These are phyloP conservation scores for Lacanobia wlatinum DNA, from an alignment of 2,888 invertebrate genomes.

Conservation along the genomic window DNA sequence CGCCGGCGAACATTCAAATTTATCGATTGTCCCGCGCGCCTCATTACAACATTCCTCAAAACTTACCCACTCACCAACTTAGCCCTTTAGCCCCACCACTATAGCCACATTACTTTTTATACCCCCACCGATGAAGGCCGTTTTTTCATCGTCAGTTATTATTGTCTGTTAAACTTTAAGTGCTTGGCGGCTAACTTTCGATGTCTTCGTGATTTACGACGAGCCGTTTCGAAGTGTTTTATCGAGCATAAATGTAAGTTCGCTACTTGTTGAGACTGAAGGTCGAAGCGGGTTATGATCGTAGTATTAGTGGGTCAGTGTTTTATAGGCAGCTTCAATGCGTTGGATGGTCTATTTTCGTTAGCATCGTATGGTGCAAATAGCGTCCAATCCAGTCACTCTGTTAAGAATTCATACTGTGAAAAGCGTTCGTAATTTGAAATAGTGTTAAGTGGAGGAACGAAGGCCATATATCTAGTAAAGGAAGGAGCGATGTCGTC, in stretches of 20 bases:
- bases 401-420: conserved; percentile 49
- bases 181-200: conserved; percentile 89
- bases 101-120: conserved; percentile 89
- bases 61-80: conserved; percentile 88
- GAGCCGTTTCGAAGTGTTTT: conserved; percentile 89
- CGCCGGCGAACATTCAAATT: conserved; percentile 90
- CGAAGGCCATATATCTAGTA: conserved; percentile 81
- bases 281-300: conserved; percentile 80
- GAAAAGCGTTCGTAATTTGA: conserved; percentile 62
- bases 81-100: conserved; percentile 87
- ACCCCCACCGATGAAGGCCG: conserved; percentile 79
- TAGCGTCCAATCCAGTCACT: conserved; percentile 55
- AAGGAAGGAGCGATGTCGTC: conserved; percentile 84
- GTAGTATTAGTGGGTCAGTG: conserved; percentile 84
- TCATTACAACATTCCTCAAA: conserved; percentile 90
- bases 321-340: conserved; percentile 73
- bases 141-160: conserved; percentile 89
- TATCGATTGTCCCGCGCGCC: conserved; percentile 89
- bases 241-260: conserved; percentile 90
- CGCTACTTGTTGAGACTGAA: conserved; percentile 89
- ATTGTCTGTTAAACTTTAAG: conserved; percentile 91
- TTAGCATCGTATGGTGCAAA: conserved; percentile 68
- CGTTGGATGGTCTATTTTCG: conserved; percentile 66
- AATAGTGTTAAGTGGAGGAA: conserved; percentile 80
- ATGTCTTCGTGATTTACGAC: conserved; percentile 89